Evolutionary conservation across 2,888 invertebrate species (phyloP).

Genomic region (Tribolium freemani): DNA sequence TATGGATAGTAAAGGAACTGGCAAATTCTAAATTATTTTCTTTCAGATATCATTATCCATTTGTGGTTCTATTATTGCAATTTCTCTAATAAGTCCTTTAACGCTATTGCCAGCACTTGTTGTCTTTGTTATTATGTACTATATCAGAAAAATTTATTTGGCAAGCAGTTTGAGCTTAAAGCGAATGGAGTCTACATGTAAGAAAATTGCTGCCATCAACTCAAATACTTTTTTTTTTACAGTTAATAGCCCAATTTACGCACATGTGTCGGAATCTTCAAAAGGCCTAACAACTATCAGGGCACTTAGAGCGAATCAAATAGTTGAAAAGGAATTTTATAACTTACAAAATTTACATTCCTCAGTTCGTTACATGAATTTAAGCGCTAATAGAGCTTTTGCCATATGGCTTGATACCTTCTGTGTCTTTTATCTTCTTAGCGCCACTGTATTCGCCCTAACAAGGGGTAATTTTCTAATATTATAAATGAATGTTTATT

Average conservation of each 20-base stretch:
- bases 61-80: slow-evolving; percentile 79
- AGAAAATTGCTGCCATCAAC: slow-evolving; percentile 54
- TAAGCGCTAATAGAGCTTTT: slow-evolving; percentile 76
- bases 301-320: slow-evolving; percentile 76
- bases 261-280: slow-evolving; percentile 81
- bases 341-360: slow-evolving; percentile 77
- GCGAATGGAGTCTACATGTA: slow-evolving; percentile 76
- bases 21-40: not conserved
- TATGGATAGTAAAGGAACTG: not conserved
- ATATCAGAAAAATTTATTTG: slow-evolving; percentile 63
- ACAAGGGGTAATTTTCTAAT: not conserved
- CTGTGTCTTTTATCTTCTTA: slow-evolving; percentile 63
- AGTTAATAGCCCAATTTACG: slow-evolving; percentile 86
- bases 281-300: slow-evolving; percentile 84
- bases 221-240: slow-evolving; percentile 31
- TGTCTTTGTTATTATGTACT: slow-evolving; percentile 75
- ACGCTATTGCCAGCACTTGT: slow-evolving; percentile 75
- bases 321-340: slow-evolving; percentile 75
- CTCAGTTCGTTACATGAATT: slow-evolving; percentile 81
- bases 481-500: slow-evolving; percentile 23
- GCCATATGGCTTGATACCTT: slow-evolving; percentile 74
- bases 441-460: slow-evolving; percentile 53
- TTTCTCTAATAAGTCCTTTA: slow-evolving; percentile 78
- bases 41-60: slow-evolving; percentile 61
- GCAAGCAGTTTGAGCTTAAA: slow-evolving; percentile 80